Conservation (phyloP, 1,140 invertebrate genomes). For the Drosophila murphyi region DNA sequence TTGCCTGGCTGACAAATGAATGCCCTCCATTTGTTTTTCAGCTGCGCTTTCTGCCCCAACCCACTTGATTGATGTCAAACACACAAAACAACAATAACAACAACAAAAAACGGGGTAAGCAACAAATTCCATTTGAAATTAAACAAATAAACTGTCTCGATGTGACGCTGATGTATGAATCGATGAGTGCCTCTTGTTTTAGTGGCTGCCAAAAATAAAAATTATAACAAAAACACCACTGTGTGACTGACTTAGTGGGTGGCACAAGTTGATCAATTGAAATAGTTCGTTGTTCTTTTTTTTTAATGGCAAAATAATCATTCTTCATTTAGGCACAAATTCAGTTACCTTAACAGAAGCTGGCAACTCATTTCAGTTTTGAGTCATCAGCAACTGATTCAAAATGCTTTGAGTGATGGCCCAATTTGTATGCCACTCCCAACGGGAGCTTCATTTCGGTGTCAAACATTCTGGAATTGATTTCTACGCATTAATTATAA, state of each 20-base stretch:
- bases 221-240: not conserved
- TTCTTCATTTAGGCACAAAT: not conserved
- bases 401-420: too few relatives aligned
- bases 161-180: constrained; percentile 69
- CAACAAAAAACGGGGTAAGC: not conserved
- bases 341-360: not conserved
- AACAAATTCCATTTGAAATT: constrained; percentile 42
- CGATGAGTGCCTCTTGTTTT: constrained; percentile 47
- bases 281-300: not conserved
- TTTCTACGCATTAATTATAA: constrained; percentile 38
- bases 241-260: not conserved
- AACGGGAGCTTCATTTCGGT: not conserved
- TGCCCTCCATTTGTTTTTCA: constrained; percentile 1
- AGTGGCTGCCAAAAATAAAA: constrained; percentile 1
- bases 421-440: too few relatives aligned
- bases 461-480: constrained; percentile 6
- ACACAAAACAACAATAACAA: constrained; percentile 13
- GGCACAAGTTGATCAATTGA: constrained; percentile 1
- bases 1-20: constrained; percentile 9
- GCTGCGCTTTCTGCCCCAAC: constrained; percentile 7
- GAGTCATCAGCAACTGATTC: too few relatives aligned
- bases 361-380: too few relatives aligned
- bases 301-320: not conserved
- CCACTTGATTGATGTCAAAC: constrained; percentile 69
- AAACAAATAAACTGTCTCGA: constrained; percentile 74